Percentiles rank a stretch among this genome's conserved stretches.
Evolutionary conservation across 2,888 invertebrate species (phyloP).

Genomic region (Diabrotica balteata): DNA sequence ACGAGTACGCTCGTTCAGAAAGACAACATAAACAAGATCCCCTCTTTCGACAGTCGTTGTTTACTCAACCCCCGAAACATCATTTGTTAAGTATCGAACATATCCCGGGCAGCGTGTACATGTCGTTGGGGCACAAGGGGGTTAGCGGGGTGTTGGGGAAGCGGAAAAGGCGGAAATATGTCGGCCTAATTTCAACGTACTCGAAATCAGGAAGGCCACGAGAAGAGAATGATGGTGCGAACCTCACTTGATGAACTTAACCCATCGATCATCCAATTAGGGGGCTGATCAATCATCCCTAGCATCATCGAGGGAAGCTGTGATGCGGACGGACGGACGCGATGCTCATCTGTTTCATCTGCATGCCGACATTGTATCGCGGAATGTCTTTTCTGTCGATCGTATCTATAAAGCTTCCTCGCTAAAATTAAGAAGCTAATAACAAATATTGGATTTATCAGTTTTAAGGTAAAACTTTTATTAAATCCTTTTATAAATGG

Average conservation of each 20-base stretch:
- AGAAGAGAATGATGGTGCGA: constrained; percentile 47
- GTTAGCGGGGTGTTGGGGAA: constrained; percentile 19
- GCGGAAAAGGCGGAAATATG: constrained; percentile 36
- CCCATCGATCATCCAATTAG: constrained; percentile 84
- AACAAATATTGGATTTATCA: too few species aligned
- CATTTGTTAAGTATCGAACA: constrained; percentile 34
- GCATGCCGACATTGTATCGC: constrained; percentile 52
- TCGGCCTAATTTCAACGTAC: constrained; percentile 46
- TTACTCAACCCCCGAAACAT: constrained; percentile 13
- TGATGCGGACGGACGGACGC: constrained; percentile 17
- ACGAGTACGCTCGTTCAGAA: too few species aligned
- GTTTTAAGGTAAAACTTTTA: too few species aligned
- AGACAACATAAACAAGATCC: neutral
- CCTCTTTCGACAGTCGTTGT: constrained; percentile 2
- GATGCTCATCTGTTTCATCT: constrained; percentile 57
- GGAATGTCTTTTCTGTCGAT: constrained; percentile 24
- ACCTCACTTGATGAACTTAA: constrained; percentile 61
- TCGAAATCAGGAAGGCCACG: constrained; percentile 44
- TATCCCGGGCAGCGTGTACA: constrained; percentile 23
- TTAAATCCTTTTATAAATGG: too few species aligned
- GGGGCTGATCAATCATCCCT: constrained; percentile 75
- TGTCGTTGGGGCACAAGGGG: constrained; percentile 26
- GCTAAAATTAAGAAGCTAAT: too few species aligned
- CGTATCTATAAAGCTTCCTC: neutral
- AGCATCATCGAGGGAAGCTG: constrained; percentile 46